A percentile compares a stretch with the other conserved stretches of the same genome.
Evolutionary conservation across 2,113 vertebrate genomes (phyloP).

Genomic region (Monarcha castaneiventris): DNA sequence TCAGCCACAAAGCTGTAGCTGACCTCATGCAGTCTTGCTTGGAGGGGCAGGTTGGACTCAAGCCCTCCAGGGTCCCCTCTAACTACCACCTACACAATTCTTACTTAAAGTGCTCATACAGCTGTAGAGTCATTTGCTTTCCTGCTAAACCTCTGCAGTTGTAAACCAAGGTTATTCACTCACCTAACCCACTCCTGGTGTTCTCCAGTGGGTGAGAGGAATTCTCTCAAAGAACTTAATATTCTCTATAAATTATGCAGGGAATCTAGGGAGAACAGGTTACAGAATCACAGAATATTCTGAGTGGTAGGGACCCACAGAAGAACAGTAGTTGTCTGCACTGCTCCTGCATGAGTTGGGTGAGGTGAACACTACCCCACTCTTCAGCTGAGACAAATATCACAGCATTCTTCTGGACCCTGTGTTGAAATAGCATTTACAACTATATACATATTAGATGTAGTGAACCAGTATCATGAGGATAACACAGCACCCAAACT

Average conservation of each 20-base stretch:
- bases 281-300: background rate
- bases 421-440: background rate
- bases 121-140: background rate
- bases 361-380: background rate
- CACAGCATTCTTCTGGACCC: background rate
- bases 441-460: background rate
- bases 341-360: background rate
- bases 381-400: background rate
- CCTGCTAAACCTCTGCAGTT: background rate
- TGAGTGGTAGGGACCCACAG: background rate
- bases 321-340: background rate
- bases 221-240: background rate
- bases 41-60: background rate
- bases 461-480: background rate
- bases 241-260: background rate
- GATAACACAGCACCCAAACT: fast-evolving
- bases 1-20: background rate
- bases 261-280: background rate
- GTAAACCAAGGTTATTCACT: background rate
- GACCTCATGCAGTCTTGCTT: background rate
- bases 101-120: background rate
- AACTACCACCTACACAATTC: background rate
- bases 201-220: background rate
- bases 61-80: background rate
- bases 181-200: background rate